Evolutionary conservation across 2,888 invertebrate species (phyloP).

Genomic region (Oscheius myriophilus): DNA sequence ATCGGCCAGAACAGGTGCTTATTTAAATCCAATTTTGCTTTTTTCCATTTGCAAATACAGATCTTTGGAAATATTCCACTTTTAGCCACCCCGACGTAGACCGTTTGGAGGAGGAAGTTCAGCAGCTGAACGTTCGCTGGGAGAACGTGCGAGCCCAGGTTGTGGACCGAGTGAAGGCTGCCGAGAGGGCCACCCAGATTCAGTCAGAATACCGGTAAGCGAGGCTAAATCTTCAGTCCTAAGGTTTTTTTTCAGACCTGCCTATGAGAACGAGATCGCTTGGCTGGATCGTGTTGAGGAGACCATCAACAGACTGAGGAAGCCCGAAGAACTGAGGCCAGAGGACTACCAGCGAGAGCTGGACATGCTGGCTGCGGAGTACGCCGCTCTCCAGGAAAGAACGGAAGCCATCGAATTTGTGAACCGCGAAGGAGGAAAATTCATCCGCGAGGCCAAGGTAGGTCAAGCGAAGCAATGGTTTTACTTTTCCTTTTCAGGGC

Average conservation of each 20-base stretch:
- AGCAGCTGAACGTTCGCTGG: slow-evolving; percentile 88
- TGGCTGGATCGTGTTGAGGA: slow-evolving; percentile 70
- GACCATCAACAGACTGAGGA: slow-evolving; percentile 67
- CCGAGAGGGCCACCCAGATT: slow-evolving; percentile 88
- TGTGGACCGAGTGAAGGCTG: slow-evolving; percentile 81
- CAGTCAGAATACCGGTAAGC: slow-evolving; percentile 85
- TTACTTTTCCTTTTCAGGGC: slow-evolving; percentile 76
- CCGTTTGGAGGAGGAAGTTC: slow-evolving; percentile 88
- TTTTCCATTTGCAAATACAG: neutral
- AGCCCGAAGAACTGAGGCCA: slow-evolving; percentile 67
- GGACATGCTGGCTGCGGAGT: slow-evolving; percentile 77
- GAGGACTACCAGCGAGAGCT: slow-evolving; percentile 69
- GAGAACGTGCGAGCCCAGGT: slow-evolving; percentile 86
- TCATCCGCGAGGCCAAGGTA: slow-evolving; percentile 97
- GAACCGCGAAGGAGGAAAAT: slow-evolving; percentile 91
- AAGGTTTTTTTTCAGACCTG: slow-evolving; percentile 36
- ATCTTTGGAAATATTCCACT: slow-evolving; percentile 7
- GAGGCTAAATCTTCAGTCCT: neutral
- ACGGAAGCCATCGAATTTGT: slow-evolving; percentile 93
- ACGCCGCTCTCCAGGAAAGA: slow-evolving; percentile 90
- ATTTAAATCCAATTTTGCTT: neutral
- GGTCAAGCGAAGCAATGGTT: neutral
- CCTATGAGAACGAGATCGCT: slow-evolving; percentile 69
- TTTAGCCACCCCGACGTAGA: slow-evolving; percentile 87
- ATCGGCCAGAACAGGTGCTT: slow-evolving; percentile 76